phyloP scores from a whole-genome alignment of 2,888 invertebrate genomes.

The Biston stratarius region DNA sequence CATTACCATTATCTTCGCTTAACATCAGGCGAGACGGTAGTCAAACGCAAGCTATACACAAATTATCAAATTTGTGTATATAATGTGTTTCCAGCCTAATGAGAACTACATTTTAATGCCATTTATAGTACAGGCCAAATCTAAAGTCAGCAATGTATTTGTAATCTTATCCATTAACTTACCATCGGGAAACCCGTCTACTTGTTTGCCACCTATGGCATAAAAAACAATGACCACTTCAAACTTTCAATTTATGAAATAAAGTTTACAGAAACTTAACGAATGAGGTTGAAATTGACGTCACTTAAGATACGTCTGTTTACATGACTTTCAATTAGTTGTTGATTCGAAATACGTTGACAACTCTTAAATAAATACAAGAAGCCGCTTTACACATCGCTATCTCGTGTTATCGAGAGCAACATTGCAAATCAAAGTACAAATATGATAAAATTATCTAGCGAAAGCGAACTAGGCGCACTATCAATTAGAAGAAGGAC shows the following conservation, averaged over 20 bases:
- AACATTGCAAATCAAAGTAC: not conserved
- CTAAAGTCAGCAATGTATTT: too few relatives aligned
- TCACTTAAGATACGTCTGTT: not conserved
- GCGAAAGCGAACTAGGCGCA: not conserved
- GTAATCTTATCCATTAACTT: too few relatives aligned
- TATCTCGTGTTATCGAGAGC: conserved; percentile 8
- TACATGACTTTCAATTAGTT: conserved; percentile 29
- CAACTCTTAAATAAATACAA: conserved; percentile 7
- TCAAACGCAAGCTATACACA: too few relatives aligned
- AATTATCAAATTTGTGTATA: too few relatives aligned
- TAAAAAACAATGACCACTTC: not conserved
- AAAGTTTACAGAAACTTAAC: not conserved
- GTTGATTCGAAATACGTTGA: conserved; percentile 5
- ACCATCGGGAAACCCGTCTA: too few relatives aligned
- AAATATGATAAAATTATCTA: not conserved
- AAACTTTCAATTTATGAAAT: not conserved
- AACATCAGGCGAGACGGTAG: too few relatives aligned
- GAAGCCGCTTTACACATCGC: not conserved
- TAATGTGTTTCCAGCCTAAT: too few relatives aligned
- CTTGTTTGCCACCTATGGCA: too few relatives aligned
- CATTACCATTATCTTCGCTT: too few relatives aligned
- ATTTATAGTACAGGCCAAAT: too few relatives aligned
- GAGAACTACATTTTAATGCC: too few relatives aligned
- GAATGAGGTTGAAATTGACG: not conserved
- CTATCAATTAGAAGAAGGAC: not conserved